Evolutionary conservation across 1,140 invertebrate species (phyloP), one percentile per base, ranked within the genome.

Genomic region (Aphelinus certus): DNA sequence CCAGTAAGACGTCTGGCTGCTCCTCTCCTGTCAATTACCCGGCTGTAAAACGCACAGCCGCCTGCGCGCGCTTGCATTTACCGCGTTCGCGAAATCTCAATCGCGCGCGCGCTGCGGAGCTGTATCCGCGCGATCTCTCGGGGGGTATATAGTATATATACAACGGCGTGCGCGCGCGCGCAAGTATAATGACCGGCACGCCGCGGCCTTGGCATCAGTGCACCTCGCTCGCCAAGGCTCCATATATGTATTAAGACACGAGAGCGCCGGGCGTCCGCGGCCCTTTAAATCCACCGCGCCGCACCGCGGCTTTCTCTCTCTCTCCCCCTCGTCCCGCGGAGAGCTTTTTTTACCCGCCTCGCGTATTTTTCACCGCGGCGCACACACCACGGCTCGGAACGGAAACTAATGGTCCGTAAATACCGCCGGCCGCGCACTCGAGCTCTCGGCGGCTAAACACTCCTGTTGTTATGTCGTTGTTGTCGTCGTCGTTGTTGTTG

Each of bases 381-480:
- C 49, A 26, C 26, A 26, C 26, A 26, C 26, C 26, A 26, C 26
- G 26, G 26, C 47, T 48, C 53, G 51, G 7, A 63, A n/a, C 43
- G 53, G 60, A 71, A 62, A 62, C 43, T 55, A 72, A 65, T 72
- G 70, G 62, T 26, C 53, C 55, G 70, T 64, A 72, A 72, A 72
- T 64, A 46, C 70, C 70, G 70, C 65, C 63, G 9, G 43, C 2
- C 47, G n/a, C 26, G 47, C 45, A 45, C 5, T 46, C 45, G 56
- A 56, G 53, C 56, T 69, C 26, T 26, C 26, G 26, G 26, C 26
- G 26, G 26, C 26, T 26, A 26, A 26, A 26, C 26, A 26, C 26
- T 26, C 26, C 26, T 26, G 26, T 26, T 26, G 26, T 26, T 26
- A 26, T 26, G 26, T 26, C 26, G 26, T 26, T 26, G 26, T 26